Percentiles rank a stretch among this genome's conserved stretches.
phyloP scores from a whole-genome alignment of 2,888 invertebrate genomes.

The Oegoconia quadripuncta region DNA sequence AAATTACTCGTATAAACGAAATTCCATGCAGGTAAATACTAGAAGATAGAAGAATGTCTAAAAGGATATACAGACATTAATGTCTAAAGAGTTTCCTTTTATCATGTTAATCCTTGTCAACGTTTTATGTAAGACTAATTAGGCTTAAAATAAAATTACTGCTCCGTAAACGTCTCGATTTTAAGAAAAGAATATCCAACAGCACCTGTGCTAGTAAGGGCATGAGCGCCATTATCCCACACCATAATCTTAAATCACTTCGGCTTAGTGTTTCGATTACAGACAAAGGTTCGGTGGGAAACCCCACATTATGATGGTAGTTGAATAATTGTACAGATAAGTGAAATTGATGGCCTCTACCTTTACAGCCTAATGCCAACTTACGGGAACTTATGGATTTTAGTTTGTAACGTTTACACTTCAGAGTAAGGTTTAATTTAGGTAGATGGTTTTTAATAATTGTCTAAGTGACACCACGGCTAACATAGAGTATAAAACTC shows the following conservation, averaged over 20 bases:
- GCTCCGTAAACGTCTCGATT: constrained; percentile 57
- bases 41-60: too few relatives aligned
- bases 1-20: too few relatives aligned
- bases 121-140: too few relatives aligned
- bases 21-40: too few relatives aligned
- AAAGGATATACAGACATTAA: too few relatives aligned
- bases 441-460: not conserved
- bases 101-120: too few relatives aligned
- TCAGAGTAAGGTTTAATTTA: too few relatives aligned
- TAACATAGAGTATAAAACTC: not conserved
- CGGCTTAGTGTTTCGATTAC: constrained; percentile 77
- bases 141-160: constrained; percentile 43
- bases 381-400: not conserved
- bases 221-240: constrained; percentile 73
- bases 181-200: constrained; percentile 60
- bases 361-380: constrained; percentile 1
- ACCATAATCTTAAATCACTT: constrained; percentile 78
- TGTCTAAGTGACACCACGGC: too few relatives aligned
- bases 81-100: too few relatives aligned
- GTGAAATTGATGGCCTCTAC: constrained; percentile 57
- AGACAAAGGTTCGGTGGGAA: constrained; percentile 71
- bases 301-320: constrained; percentile 74
- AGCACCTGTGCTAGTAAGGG: constrained; percentile 66
- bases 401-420: not conserved
- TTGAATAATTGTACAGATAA: constrained; percentile 76